These are phyloP conservation scores for Chelidonichthys spinosus DNA, from an alignment of 2,797 vertebrate genomes.

Conservation along the genomic window DNA sequence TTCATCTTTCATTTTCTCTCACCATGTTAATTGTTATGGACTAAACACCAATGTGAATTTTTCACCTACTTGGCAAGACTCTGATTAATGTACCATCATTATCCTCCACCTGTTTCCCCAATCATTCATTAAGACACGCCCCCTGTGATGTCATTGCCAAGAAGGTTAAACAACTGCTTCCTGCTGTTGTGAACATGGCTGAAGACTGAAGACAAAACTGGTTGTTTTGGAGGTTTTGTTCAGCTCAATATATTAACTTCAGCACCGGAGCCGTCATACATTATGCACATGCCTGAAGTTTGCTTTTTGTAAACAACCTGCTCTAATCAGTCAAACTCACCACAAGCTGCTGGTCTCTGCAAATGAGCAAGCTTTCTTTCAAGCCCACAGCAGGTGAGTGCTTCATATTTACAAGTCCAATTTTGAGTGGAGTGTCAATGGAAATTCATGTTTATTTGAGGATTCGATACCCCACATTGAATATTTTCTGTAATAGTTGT, in stretches of 20 bases:
- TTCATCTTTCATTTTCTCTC: not conserved
- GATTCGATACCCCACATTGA: not conserved
- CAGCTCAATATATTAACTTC: not conserved
- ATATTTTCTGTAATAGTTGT: too few relatives aligned
- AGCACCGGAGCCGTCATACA: too few relatives aligned
- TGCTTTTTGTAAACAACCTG: not conserved
- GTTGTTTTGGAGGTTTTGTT: not conserved
- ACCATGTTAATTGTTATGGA: not conserved
- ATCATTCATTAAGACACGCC: slow-evolving; percentile 4
- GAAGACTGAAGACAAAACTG: not conserved
- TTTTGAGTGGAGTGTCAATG: not conserved
- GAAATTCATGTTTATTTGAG: not conserved
- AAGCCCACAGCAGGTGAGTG: not conserved
- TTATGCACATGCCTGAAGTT: not conserved
- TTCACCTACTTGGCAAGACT: too few relatives aligned
- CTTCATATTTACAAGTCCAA: not conserved
- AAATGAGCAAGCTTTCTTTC: not conserved
- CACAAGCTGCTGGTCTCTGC: slow-evolving; percentile 15
- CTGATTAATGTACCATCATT: too few relatives aligned
- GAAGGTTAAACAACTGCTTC: not conserved
- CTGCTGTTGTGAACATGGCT: not conserved
- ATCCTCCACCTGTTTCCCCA: slow-evolving; percentile 5
- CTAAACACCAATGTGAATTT: too few relatives aligned
- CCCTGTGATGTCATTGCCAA: not conserved
- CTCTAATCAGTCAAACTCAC: slow-evolving; percentile 1